phyloP scores from a whole-genome alignment of 2,113 vertebrate genomes.

The Addax nasomaculatus region DNA sequence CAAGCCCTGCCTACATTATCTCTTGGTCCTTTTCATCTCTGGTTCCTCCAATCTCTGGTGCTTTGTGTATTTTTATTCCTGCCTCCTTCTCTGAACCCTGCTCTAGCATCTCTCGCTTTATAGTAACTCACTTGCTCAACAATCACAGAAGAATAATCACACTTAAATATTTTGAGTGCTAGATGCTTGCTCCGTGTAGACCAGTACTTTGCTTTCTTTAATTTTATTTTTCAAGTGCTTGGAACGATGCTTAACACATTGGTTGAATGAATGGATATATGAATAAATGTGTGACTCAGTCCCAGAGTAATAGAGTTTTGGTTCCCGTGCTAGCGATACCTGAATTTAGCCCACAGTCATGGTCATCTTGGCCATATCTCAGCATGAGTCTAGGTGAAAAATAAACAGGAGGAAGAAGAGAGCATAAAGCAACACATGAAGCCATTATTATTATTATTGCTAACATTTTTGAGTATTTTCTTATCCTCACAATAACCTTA shows the following conservation, averaged over 20 bases:
- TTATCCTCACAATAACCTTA: not conserved
- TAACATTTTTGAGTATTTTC: not conserved
- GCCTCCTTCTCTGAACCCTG: not conserved
- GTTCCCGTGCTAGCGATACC: not conserved
- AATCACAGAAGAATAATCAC: not conserved
- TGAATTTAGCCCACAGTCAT: not conserved
- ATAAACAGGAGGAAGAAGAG: not conserved
- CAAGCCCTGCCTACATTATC: not conserved
- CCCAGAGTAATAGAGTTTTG: not conserved
- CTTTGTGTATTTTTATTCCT: not conserved
- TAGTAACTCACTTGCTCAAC: not conserved
- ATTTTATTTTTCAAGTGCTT: not conserved
- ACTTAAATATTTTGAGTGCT: not conserved
- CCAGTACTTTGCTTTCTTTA: not conserved
- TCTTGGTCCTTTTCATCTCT: not conserved
- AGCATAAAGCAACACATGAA: too few relatives aligned
- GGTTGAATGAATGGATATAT: not conserved
- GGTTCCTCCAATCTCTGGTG: not conserved
- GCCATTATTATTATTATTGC: not conserved
- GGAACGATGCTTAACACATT: not conserved
- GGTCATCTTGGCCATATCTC: not conserved
- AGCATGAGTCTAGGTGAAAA: not conserved
- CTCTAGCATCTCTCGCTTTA: not conserved
- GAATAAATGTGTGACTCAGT: not conserved
- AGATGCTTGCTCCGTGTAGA: not conserved